Percentiles rank a stretch among this genome's conserved stretches.
These are phyloP conservation scores for Rhinogobio ventralis DNA, from an alignment of 2,797 vertebrate species.

Conservation along the genomic window DNA sequence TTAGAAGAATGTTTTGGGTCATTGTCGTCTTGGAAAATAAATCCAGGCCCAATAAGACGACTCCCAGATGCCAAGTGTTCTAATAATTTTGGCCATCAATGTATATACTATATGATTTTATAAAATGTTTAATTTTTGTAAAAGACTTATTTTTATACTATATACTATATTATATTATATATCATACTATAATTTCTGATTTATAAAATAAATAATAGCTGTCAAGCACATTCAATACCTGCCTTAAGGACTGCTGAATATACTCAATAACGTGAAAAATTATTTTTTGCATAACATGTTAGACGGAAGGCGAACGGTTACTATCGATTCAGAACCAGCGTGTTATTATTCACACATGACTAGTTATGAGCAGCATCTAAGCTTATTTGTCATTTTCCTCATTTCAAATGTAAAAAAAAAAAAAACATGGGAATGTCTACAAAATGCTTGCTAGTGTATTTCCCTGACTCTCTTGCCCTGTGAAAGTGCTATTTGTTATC, in stretches of 20 bases:
- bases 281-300: not conserved
- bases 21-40: no score
- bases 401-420: not conserved
- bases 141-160: no score
- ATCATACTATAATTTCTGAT: not conserved
- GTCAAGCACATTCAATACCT: not conserved
- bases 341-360: not conserved
- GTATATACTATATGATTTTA: not conserved
- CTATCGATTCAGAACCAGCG: not conserved
- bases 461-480: constrained; percentile 15
- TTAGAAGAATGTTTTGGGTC: no score
- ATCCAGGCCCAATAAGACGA: no score
- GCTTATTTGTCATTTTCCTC: not conserved
- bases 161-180: no score
- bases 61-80: no score
- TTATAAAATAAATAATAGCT: constrained; percentile 8
- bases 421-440: not conserved
- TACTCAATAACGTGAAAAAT: constrained; percentile 5
- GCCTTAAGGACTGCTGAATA: not conserved
- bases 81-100: no score
- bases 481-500: constrained; percentile 39
- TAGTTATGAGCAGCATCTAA: not conserved
- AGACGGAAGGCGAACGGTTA: not conserved
- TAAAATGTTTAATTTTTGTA: no score
- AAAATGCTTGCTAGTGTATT: not conserved